Evolutionary conservation across 2,113 vertebrate species (phyloP).

Genomic region (Pavo muticus): DNA sequence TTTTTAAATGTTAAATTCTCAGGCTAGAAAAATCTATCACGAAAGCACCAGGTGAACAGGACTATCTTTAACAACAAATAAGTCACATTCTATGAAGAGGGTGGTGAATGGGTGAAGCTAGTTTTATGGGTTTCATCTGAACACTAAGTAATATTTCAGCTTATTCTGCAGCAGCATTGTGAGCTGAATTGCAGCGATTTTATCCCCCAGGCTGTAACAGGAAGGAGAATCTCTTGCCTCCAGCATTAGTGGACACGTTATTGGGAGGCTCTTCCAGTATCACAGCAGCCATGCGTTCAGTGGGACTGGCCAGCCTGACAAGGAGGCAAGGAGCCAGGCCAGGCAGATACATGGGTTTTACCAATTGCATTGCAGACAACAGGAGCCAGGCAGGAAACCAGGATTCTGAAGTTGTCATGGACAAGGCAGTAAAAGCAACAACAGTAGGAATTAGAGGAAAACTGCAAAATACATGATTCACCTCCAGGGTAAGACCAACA

Average conservation of each 20-base stretch:
- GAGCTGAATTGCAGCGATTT: not conserved
- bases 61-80: not conserved
- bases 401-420: not conserved
- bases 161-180: not conserved
- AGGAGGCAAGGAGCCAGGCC: not conserved
- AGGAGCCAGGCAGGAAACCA: not conserved
- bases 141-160: not conserved
- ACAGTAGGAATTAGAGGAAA: not conserved
- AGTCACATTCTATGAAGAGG: not conserved
- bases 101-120: not conserved
- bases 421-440: not conserved
- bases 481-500: not conserved
- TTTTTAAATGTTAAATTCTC: not conserved
- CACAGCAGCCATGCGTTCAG: fast-evolving
- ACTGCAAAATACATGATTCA: not conserved
- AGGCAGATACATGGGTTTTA: not conserved
- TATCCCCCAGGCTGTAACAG: not conserved
- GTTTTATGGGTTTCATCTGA: not conserved
- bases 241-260: not conserved
- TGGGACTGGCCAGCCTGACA: not conserved
- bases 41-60: not conserved
- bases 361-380: not conserved
- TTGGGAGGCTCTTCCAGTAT: fast-evolving
- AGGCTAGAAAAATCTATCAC: not conserved
- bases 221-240: not conserved